Base-by-base conservation (phyloP, 2,113 vertebrate species). In the Macaca mulatta region DNA sequence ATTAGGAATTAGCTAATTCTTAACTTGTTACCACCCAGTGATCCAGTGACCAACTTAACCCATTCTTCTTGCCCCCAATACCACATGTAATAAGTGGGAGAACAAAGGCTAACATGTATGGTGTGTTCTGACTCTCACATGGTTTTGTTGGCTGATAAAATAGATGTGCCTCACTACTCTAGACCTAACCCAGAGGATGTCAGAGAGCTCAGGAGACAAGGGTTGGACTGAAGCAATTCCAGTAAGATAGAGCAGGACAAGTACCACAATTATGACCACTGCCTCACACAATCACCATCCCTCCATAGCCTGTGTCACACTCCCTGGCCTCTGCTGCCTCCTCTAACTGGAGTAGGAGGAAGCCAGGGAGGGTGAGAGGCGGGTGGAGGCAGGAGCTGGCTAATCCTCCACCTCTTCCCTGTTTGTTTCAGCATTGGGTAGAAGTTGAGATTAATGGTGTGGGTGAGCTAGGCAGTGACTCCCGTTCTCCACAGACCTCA, bases 221-320 rank as follows among this genome's bases (percentile, higher is more conserved):
- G n/a, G 43, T 0, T 61, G 72, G 23, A 45, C 45, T 32, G 67
- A 79, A 83, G 45, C 32, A 61, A 25, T 77, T 67, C 13, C 50
- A 64, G 64, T 48, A 88, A 75, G 3, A 0, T 4, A 2, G 32
- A 22, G 12, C 35, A 8, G 40, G 89, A 70, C 1, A 10, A 8
- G 32, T 43, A 17, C 23, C 30, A 17, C 61, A 30, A 6, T 50
- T 20, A 27, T 32, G 50, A 50, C 43, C 16, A 4, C 64, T 79
- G 9, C 13, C 67, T 75, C 17, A 20, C 3, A 4, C 8, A 59
- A 17, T 2, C 18, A 35, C 23, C 20, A 40, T 72, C 35, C 7
- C 4, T 74, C 32, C 0, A 0, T 6, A 59, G 70, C 1, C 8
- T 17, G 0, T 5, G 77, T 75, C 40, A 43, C 5, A n/a, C 5